A percentile compares a stretch with the other conserved stretches of the same genome.
Evolutionary conservation across 2,888 invertebrate genomes (phyloP).

Genomic region (Chelonus formosanus): DNA sequence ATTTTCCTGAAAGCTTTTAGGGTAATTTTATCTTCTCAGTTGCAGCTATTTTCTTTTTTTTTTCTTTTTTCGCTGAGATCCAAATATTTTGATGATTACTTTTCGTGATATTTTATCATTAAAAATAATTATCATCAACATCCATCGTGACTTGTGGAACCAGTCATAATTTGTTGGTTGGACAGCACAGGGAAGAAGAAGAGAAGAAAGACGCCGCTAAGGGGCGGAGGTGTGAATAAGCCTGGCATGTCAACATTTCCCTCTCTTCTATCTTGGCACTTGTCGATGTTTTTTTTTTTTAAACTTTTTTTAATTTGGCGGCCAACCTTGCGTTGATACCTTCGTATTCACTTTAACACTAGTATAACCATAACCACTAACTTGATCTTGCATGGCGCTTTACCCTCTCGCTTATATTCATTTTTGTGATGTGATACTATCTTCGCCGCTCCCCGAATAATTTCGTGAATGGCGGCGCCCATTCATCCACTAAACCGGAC

Average conservation of each 20-base stretch:
- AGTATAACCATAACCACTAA: slow-evolving; percentile 44
- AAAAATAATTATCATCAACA: slow-evolving; percentile 1
- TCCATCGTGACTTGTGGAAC: slow-evolving; percentile 7
- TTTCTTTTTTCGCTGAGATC: background rate
- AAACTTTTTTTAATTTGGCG: background rate
- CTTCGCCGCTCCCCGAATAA: slow-evolving; percentile 43
- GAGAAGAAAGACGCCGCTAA: slow-evolving; percentile 37
- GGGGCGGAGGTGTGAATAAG: slow-evolving; percentile 60
- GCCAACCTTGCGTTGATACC: slow-evolving; percentile 54
- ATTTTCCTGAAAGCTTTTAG: background rate
- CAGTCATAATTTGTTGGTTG: slow-evolving; percentile 15
- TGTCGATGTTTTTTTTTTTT: slow-evolving; percentile 19
- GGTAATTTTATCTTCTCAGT: no score
- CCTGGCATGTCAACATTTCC: slow-evolving; percentile 45
- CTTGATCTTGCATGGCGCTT: slow-evolving; percentile 40
- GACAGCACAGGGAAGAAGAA: slow-evolving; percentile 30
- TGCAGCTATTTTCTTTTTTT: background rate
- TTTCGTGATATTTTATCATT: slow-evolving; percentile 4
- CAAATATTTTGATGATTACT: background rate
- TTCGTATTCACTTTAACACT: slow-evolving; percentile 48
- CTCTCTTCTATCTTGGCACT: slow-evolving; percentile 20
- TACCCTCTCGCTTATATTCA: slow-evolving; percentile 27
- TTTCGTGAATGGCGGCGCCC: slow-evolving; percentile 45
- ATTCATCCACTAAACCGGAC: slow-evolving; percentile 45
- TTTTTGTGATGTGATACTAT: slow-evolving; percentile 38